Percentiles rank a stretch among this genome's conserved stretches.
These are phyloP conservation scores for Leptobrachium leishanense DNA, from an alignment of 2,113 vertebrate genomes.

Conservation along the genomic window DNA sequence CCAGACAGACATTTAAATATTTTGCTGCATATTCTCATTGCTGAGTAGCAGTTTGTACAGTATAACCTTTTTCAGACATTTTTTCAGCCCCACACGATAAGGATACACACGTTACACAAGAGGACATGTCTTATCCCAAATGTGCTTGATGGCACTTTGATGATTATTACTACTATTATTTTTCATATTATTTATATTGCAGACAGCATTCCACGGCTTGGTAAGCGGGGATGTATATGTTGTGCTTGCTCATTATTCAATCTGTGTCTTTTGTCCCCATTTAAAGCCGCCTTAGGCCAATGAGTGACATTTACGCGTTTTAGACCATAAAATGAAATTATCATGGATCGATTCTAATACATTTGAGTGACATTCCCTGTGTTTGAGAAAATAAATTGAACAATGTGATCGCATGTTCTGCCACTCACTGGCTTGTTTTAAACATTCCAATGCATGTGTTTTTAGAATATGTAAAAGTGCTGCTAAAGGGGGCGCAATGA, in stretches of 20 bases:
- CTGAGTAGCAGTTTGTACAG: constrained; percentile 4
- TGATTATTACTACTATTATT: no score
- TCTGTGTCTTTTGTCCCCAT: background rate
- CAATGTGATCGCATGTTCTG: constrained; percentile 5
- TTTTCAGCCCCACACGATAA: background rate
- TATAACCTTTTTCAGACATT: background rate
- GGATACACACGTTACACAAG: constrained; percentile 19
- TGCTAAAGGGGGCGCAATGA: no score
- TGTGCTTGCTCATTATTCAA: background rate
- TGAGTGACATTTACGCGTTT: constrained; percentile 46
- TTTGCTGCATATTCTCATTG: no score
- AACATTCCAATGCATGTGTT: no score
- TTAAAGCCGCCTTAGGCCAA: constrained; percentile 35
- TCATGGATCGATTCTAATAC: constrained; percentile 43
- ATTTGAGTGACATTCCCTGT: constrained; percentile 27
- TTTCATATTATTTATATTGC: no score
- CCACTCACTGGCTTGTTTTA: background rate
- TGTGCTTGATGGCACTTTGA: constrained; percentile 4
- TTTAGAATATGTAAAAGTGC: no score
- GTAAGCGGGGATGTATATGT: no score
- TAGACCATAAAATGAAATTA: constrained; percentile 42
- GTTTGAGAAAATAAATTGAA: constrained; percentile 19
- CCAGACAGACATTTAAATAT: no score
- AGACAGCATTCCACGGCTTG: no score
- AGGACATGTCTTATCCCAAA: background rate